Evolutionary conservation across 2,797 vertebrate species (phyloP).

Genomic region (Rhinogobio ventralis): DNA sequence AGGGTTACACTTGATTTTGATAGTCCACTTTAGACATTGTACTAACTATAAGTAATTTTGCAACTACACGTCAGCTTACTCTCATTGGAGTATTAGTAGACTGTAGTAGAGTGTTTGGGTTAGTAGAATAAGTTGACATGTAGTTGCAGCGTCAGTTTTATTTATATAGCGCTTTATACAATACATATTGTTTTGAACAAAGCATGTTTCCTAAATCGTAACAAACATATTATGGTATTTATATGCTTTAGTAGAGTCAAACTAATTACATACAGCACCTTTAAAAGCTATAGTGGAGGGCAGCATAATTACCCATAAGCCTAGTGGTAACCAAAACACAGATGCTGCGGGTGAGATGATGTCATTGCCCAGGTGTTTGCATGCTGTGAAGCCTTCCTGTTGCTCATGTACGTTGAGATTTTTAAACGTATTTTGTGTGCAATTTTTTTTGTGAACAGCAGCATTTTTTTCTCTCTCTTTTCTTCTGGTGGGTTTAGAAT

Average conservation of each 20-base stretch:
- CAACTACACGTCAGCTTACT: no score
- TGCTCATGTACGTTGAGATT: not conserved
- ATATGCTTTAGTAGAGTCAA: not conserved
- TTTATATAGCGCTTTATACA: no score
- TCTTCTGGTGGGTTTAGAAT: slow-evolving; percentile 8
- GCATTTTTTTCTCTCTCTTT: not conserved
- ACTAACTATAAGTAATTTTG: no score
- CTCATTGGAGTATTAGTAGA: not conserved
- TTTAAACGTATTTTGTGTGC: not conserved
- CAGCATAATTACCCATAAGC: slow-evolving; percentile 2
- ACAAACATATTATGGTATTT: not conserved
- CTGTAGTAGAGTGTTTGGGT: no score
- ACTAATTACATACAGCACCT: not conserved
- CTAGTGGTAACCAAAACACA: no score
- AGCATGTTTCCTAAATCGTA: not conserved
- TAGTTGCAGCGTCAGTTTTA: no score
- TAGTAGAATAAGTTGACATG: no score
- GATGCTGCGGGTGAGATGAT: slow-evolving; percentile 4
- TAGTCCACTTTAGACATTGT: no score
- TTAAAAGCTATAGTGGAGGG: not conserved
- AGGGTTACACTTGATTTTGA: not conserved
- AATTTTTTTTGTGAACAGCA: not conserved
- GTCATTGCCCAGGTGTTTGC: not conserved
- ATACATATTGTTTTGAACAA: not conserved
- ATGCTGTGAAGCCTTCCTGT: slow-evolving; percentile 10